Evolutionary conservation across 2,113 vertebrate genomes (phyloP), one percentile per base, ranked within the genome.

Genomic region (Glaucomys volans): DNA sequence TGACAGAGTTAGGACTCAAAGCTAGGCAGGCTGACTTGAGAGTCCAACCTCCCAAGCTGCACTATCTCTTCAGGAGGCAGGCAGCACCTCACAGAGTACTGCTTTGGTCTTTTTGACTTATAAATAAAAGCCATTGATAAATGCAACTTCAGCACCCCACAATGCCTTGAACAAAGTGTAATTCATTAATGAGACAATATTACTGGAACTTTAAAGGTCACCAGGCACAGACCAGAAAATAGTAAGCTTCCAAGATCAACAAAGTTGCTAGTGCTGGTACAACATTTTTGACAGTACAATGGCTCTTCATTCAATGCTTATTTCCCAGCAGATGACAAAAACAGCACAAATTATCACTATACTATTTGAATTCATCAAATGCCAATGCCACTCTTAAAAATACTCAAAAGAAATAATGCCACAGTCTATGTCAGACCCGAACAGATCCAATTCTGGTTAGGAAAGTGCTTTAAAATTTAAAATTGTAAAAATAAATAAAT

Each of bases 241-340:
- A 91, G 20, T 81, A 32, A 40, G 75, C 92, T 93, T 95, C 66
- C 87, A 96, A 96, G 76, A 92, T 90, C 86, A 96, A 95, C 97
- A 96, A 96, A 95, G 94, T 96, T 74, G 54, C 95, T 76, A 74
- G 83, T 37, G 52, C 83, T 86, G 76, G 83, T 20, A 32, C 50
- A 90, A 80, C 69, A 50, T 52, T 93, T 83, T 71, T 85, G 26
- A 47, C n/a, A 77, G 59, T 5, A 87, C 91, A 81, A 84, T 84
- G 80, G 4, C 54, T 80, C 85, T 90, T 96, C 83, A 90, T 67
- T 85, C 71, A 26, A 0, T 75, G 76, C 67, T 94, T 80, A 69
- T 69, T 96, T 97, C 62, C 85, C 52, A 66, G 64, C 72, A 88
- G 54, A 86, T 81, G 54, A 93, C 87, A 42, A 81, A 76, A 77